Conservation (phyloP, 2,113 vertebrate species). For the Caretta caretta region DNA sequence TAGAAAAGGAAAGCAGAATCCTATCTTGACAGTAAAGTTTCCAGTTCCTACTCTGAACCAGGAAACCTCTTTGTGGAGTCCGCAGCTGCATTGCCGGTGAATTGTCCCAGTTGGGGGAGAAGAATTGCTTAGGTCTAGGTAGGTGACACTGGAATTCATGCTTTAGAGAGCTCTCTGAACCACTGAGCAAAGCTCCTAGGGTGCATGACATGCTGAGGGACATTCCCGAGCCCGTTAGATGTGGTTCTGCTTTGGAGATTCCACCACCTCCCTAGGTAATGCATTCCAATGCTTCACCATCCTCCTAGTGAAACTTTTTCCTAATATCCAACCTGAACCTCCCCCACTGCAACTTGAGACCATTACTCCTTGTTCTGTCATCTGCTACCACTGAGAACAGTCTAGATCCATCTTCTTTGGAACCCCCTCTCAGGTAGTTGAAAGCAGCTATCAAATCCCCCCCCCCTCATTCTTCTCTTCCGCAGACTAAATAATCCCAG, state of each 20-base stretch:
- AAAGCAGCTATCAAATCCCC: no score
- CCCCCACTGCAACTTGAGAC: no score
- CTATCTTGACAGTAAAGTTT: neutral
- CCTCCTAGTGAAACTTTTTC: no score
- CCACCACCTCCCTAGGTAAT: no score
- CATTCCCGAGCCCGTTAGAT: neutral
- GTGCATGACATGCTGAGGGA: neutral
- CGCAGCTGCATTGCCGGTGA: neutral
- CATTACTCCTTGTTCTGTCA: no score
- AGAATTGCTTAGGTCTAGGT: neutral
- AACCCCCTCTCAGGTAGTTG: no score
- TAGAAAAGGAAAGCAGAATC: neutral
- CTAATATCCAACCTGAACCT: no score
- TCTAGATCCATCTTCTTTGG: no score
- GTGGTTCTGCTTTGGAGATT: neutral
- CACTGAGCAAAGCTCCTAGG: neutral
- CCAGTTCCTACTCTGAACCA: neutral
- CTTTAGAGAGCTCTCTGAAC: neutral
- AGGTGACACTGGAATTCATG: neutral
- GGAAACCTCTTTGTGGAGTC: neutral
- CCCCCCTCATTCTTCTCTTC: no score
- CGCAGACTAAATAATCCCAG: no score
- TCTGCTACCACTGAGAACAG: no score
- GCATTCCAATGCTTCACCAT: no score
- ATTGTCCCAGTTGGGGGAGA: neutral